These are phyloP conservation scores for Danio jaintianensis DNA, from an alignment of 2,797 vertebrate genomes.

Conservation along the genomic window DNA sequence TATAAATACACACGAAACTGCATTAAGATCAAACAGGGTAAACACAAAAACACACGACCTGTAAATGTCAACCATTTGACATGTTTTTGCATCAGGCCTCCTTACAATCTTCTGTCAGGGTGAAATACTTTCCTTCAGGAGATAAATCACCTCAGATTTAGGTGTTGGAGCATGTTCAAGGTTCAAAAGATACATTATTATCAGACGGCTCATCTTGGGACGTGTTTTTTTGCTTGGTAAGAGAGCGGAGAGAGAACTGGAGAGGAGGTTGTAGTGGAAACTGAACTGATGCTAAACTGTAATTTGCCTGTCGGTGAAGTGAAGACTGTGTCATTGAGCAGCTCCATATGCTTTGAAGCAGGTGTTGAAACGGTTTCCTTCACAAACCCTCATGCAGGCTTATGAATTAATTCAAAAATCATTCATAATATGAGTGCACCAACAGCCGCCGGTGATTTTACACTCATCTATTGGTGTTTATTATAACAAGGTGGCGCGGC, in stretches of 20 bases:
- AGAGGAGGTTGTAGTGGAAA: conserved; percentile 25
- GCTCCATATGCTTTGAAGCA: conserved; percentile 19
- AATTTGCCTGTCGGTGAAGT: conserved; percentile 14
- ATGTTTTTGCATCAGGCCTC: not conserved
- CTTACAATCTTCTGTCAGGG: conserved; percentile 32
- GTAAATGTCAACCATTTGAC: conserved; percentile 28
- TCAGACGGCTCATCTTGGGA: conserved; percentile 40
- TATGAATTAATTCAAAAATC: not conserved
- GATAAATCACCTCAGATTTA: conserved; percentile 36
- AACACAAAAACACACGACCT: conserved; percentile 25
- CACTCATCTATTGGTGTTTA: conserved; percentile 5
- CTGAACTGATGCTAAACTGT: conserved; percentile 8
- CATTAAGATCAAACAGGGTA: conserved; percentile 28
- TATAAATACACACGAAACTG: not conserved
- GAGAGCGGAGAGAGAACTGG: not conserved
- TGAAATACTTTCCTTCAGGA: conserved; percentile 32
- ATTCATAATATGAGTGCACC: not conserved
- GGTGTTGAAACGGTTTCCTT: not conserved
- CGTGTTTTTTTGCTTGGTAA: conserved; percentile 22
- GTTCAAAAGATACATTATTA: conserved; percentile 49
- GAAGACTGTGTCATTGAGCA: not conserved
- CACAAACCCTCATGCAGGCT: not conserved
- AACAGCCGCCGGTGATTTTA: conserved; percentile 20
- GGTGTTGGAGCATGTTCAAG: conserved; percentile 40
- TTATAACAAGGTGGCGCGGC: conserved; percentile 1